These are phyloP conservation scores for Sparus aurata DNA, from an alignment of 2,797 vertebrate species.

Conservation along the genomic window DNA sequence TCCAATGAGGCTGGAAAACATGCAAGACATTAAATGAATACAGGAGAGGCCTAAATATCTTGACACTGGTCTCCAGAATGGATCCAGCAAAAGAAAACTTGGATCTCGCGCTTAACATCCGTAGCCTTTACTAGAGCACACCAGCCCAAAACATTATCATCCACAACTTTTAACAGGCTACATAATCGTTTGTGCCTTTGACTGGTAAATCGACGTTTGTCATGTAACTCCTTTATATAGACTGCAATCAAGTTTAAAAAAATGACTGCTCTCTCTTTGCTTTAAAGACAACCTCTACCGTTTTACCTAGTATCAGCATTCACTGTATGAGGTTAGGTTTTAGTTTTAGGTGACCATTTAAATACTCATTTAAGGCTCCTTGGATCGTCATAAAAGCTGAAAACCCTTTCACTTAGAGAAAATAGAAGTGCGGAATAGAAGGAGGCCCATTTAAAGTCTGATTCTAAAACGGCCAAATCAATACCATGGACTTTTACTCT, in stretches of 20 bases:
- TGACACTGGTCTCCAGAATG: background rate
- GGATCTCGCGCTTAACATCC: background rate
- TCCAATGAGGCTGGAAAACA: background rate
- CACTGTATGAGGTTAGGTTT: background rate
- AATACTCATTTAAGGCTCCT: background rate
- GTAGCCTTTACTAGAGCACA: background rate
- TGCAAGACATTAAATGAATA: background rate
- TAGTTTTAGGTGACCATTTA: background rate
- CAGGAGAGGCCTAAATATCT: background rate
- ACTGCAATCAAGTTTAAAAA: background rate
- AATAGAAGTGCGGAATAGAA: background rate
- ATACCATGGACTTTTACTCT: slow-evolving; percentile 36
- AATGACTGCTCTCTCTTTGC: background rate
- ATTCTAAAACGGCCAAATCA: slow-evolving; percentile 46
- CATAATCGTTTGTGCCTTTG: background rate
- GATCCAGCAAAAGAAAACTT: background rate
- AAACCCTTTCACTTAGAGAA: slow-evolving; percentile 8
- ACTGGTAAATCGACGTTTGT: background rate
- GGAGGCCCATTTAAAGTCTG: background rate
- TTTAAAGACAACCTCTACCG: background rate
- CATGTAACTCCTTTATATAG: background rate
- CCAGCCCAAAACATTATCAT: background rate
- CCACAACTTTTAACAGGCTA: background rate
- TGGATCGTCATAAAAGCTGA: background rate
- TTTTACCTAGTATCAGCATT: background rate